Evolutionary conservation across 2,888 invertebrate genomes (phyloP), one percentile per base, ranked within the genome.

Genomic region (Drosophila nr. perissopoda): DNA sequence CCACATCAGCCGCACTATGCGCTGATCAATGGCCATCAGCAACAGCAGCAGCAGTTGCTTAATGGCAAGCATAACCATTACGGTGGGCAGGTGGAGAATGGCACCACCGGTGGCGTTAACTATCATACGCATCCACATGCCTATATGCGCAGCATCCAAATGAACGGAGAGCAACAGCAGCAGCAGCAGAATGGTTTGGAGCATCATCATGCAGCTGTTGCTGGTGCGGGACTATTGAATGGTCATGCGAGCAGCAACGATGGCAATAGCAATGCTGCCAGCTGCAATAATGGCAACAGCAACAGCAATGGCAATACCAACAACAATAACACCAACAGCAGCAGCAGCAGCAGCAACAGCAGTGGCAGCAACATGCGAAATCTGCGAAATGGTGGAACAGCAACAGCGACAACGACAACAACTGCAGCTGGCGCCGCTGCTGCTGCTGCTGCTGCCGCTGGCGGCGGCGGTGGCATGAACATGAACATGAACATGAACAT

Each of bases 51-150:
- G 13, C 81, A 81, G 60, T 49, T 81, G 68, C 71, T 83, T 29
- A 86, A 89, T 68, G 85, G 85, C 31, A 85, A 85, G 62, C 85
- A 80, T 34, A 86, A 74, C 40, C 62, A 81, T 21, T 56, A 70
- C 36, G 67, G 34, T 29, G 63, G 61, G 4, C 80, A 72, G 38
- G 21, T 66, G 46, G 84, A 85, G 69, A 85, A 85, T 46, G 85
- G 89, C 53, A 74, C 69, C 51, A 64, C 71, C 36, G 40, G 58
- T 33, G 67, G 70, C 53, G 48, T 57, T n/a, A 57, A 79, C 56
- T 86, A 88, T 38, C 78, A 79, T 21, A 34, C 75, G 16, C 84
- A 83, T 54, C 63, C 79, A 18, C 86, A 82, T 60, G 71, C 69
- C 13, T 89, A 82, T 40, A 71, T 85, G 78, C 65, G 85, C 8